These are phyloP conservation scores for Dallia pectoralis DNA, from an alignment of 2,797 vertebrate species.

Conservation along the genomic window DNA sequence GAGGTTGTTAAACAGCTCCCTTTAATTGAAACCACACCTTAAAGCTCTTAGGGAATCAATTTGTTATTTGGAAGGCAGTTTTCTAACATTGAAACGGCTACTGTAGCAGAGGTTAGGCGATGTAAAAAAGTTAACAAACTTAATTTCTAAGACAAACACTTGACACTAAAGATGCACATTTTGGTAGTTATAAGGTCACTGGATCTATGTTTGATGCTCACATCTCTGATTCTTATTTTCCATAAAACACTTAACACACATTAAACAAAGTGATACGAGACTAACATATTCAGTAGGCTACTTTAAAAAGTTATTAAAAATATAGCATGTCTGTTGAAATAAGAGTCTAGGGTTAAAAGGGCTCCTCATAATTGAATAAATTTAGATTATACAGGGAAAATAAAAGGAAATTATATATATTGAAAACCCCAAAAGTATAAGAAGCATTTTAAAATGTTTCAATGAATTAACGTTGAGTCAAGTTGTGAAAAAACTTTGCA, in stretches of 20 bases:
- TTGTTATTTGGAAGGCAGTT: conserved; percentile 71
- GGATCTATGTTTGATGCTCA: conserved; percentile 62
- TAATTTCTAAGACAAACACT: conserved; percentile 37
- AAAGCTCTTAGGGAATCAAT: conserved; percentile 67
- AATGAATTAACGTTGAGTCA: conserved; percentile 35
- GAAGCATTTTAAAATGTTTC: background rate
- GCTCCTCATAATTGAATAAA: conserved; percentile 10
- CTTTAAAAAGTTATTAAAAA: conserved; percentile 34
- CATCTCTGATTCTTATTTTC: conserved; percentile 46
- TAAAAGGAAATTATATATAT: conserved; percentile 3
- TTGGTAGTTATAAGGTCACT: conserved; percentile 74
- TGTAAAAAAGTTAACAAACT: conserved; percentile 42
- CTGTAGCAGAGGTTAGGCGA: conserved; percentile 49
- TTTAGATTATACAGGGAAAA: background rate
- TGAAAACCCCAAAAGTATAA: background rate
- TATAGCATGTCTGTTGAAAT: conserved; percentile 19
- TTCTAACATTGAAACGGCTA: conserved; percentile 53
- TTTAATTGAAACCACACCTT: conserved; percentile 61
- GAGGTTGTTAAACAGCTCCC: conserved; percentile 43
- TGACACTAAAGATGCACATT: conserved; percentile 68
- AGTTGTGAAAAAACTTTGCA: conserved; percentile 60
- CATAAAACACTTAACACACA: conserved; percentile 60
- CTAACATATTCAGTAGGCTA: conserved; percentile 47
- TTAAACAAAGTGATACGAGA: conserved; percentile 57
- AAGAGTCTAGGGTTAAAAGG: conserved; percentile 24